Base-by-base conservation (phyloP, 2,888 invertebrate species). In the Phanerotoma sp. region DNA sequence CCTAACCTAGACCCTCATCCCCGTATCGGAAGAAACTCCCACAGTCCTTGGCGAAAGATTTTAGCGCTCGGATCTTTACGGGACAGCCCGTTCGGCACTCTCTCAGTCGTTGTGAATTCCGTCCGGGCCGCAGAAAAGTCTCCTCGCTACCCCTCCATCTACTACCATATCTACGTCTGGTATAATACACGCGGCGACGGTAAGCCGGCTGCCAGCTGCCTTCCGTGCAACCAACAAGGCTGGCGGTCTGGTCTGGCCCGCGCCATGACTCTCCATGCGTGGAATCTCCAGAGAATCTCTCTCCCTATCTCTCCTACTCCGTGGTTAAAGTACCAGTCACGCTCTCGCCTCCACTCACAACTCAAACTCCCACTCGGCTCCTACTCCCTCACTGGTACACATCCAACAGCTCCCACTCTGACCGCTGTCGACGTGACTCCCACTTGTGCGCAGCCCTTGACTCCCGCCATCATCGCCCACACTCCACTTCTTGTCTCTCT, bases 161-260 rank as follows among this genome's bases (percentile, higher is more conserved):
- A 20, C 44, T 47, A n/a, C 11, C 35, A 10, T 13, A 30, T 11
- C 21, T 58, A 54, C 57, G 54, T 58, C 51, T 40, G 51, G 44
- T 57, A 61, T 55, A 57, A 57, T 61, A 61, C 52, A 40, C 65
- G 64, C 62, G 64, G 62, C 66, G 68, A 68, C 67, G 69, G 72
- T 72, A 69, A 74, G 72, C 70, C 69, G 74, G 67, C 71, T 71
- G 70, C 73, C 74, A 74, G 72, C 74, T 73, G 73, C 74, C 71
- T 73, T 71, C 70, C 72, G 71, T 71, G 72, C 69, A 67, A 71
- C 70, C 71, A 71, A 70, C 73, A 65, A 73, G 68, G 66, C 69
- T 66, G 69, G 63, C 68, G 64, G 65, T 61, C 68, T 68, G 67
- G 65, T 64, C 66, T 65, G 68, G 64, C 66, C 66, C 68, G 65